These are phyloP conservation scores for Brotula barbata DNA, from an alignment of 2,797 vertebrate genomes.

Conservation along the genomic window DNA sequence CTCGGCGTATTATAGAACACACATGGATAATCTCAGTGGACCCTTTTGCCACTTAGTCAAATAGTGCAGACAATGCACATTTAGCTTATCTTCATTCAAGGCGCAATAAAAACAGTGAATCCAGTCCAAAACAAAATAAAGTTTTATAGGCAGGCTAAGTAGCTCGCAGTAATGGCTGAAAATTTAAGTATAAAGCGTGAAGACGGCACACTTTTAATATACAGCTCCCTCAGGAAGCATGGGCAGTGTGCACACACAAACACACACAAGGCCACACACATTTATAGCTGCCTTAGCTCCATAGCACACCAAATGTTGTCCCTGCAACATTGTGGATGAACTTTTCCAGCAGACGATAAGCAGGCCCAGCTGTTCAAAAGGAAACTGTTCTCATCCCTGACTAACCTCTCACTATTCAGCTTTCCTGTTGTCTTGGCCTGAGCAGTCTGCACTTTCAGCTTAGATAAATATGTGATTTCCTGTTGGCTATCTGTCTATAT, in stretches of 20 bases:
- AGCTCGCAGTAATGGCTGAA: constrained; percentile 44
- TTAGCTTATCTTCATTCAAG: constrained; percentile 45
- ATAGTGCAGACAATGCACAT: constrained; percentile 45
- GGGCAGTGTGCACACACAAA: constrained; percentile 8
- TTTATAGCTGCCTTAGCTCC: constrained; percentile 33
- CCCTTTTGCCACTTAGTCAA: constrained; percentile 28
- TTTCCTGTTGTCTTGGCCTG: constrained; percentile 40
- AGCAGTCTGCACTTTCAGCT: constrained; percentile 31
- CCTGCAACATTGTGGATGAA: constrained; percentile 21
- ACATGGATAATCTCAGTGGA: constrained; percentile 37
- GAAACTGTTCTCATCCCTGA: constrained; percentile 31
- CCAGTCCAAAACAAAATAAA: constrained; percentile 54
- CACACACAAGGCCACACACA: constrained; percentile 13
- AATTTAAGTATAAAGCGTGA: constrained; percentile 38
- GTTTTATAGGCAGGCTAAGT: constrained; percentile 55
- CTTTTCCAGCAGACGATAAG: constrained; percentile 54
- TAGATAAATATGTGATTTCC: constrained; percentile 69
- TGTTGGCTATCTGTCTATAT: constrained; percentile 49
- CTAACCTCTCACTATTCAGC: constrained; percentile 47
- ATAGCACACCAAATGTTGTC: constrained; percentile 34
- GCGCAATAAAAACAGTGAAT: constrained; percentile 61
- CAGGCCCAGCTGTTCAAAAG: constrained; percentile 54
- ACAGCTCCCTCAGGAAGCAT: constrained; percentile 34
- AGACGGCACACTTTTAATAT: constrained; percentile 13
- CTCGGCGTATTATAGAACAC: constrained; percentile 27